Evolutionary conservation across 1,140 invertebrate species (phyloP), one percentile per base, ranked within the genome.

Genomic region (Cephus cinctus): DNA sequence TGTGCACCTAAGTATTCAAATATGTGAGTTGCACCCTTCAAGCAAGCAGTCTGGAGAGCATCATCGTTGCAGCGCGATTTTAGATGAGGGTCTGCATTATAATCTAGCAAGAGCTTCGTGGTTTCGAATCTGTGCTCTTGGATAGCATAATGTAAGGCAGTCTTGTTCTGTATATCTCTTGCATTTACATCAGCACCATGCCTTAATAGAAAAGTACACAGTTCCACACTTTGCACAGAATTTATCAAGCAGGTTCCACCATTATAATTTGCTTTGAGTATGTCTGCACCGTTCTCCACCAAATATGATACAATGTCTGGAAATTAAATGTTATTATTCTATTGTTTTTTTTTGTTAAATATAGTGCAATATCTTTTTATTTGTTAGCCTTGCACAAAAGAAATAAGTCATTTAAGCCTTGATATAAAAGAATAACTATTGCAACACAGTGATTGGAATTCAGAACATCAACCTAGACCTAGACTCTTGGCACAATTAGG

Each of bases 241-340:
- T 96, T 96, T 48, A 96, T 97, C 19, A 96, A 77, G 74, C 93
- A 96, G 1, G 93, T 96, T 44, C 93, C 93, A 44, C 94, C 93
- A 77, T 93, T 95, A 57, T 89, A 89, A 75, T 96, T 96, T 1
- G 92, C 83, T 52, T 84, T 84, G 45, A 87, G 81, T 56, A 96
- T 90, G 71, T 96, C 88, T 3, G 93, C 93, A 42, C 89, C 89
- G 64, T 89, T 81, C 64, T 87, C 82, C 5, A 94, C 89, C 34
- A 96, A 78, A 69, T 86, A 91, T 43, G 81, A 75, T 30, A 87
- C 87, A 52, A 85, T 76, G 61, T 75, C 66, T 67, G 38, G 27
- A 64, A 61, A 39, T 54, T 43, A 59, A 38, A 22, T 36, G 36
- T 23, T 43, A 21, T 43, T 35, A 1, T n/a, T 19, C 8, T 16